Evolutionary conservation across 2,113 vertebrate species (phyloP), one percentile per base, ranked within the genome.

Genomic region (Campylomormyrus tamandua): DNA sequence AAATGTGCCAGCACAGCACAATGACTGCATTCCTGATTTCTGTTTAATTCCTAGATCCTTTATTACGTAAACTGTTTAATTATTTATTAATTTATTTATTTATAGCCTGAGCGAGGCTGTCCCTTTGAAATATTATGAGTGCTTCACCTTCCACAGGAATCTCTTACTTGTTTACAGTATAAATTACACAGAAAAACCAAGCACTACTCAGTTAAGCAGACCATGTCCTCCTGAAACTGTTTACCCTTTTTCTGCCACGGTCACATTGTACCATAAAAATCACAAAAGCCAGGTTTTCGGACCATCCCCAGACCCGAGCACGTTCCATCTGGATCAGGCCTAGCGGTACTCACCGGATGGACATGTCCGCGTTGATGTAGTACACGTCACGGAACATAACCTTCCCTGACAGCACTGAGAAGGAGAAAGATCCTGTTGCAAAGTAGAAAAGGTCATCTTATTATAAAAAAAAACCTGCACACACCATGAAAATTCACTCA

Each of bases 311-410:
- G 35, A 15, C n/a, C 46, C n/a, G 1, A 49, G 21, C 48, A 53
- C 24, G 1, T 9, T 31, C n/a, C 49, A 35, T 21, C 8, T 2
- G 15, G 17, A 52, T 13, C 39, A 0, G 31, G 13, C 35, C 53
- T 27, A 24, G 8, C 0, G 4, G 5, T 4, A n/a, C 89, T 94
- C 96, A 99, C 98, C 98, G 98, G 95, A 99, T 97, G 86, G 98
- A 99, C 98, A 99, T 97, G 94, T 99, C 98, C 93, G 98, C 96
- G 91, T 98, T 98, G 94, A 99, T 99, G 92, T 96, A 99, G 95
- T 99, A 99, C 91, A 99, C 98, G 91, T 99, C 98, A 87, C 98
- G 96, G 94, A 99, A 98, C 98, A 99, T 99, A 94, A 99, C 94
- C 95, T 99, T 99, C 91, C 98, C 98, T 52, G 98, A 99, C 83